Percentiles rank a stretch among this genome's conserved stretches.
These are phyloP conservation scores for Trachelus troglodyta DNA, from an alignment of 2,888 invertebrate genomes.

Conservation along the genomic window DNA sequence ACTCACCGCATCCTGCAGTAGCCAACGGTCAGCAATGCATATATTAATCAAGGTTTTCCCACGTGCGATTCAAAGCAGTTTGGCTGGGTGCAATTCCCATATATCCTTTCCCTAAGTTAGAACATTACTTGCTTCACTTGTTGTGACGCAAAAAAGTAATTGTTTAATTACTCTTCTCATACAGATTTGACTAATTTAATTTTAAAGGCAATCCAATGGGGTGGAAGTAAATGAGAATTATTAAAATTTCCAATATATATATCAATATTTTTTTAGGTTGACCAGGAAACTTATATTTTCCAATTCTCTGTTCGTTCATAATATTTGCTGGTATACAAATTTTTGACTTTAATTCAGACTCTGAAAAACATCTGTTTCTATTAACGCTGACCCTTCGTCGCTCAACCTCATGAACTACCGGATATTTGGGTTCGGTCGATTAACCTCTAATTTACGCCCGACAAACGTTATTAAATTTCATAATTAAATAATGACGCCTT, in stretches of 20 bases:
- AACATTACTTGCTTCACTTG: not conserved
- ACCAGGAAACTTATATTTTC: no score
- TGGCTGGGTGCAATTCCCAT: not conserved
- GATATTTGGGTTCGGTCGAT: not conserved
- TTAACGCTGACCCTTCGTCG: not conserved
- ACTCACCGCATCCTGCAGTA: not conserved
- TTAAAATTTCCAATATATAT: no score
- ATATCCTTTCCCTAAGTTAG: not conserved
- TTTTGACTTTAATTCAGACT: no score
- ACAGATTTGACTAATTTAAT: no score
- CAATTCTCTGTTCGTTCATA: no score
- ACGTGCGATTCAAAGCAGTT: constrained; percentile 1
- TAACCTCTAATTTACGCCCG: not conserved
- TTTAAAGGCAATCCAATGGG: no score
- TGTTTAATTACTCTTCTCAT: no score
- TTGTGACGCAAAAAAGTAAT: not conserved
- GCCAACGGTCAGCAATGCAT: not conserved
- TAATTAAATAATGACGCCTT: not conserved
- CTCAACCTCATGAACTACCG: not conserved
- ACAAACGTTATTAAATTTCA: constrained; percentile 1
- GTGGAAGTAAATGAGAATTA: no score
- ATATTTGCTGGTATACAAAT: no score
- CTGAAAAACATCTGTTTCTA: not conserved
- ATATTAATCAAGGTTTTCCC: not conserved
- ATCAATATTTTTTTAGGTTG: no score